Evolutionary conservation across 2,113 vertebrate genomes (phyloP).

Genomic region (Cololabis saira): DNA sequence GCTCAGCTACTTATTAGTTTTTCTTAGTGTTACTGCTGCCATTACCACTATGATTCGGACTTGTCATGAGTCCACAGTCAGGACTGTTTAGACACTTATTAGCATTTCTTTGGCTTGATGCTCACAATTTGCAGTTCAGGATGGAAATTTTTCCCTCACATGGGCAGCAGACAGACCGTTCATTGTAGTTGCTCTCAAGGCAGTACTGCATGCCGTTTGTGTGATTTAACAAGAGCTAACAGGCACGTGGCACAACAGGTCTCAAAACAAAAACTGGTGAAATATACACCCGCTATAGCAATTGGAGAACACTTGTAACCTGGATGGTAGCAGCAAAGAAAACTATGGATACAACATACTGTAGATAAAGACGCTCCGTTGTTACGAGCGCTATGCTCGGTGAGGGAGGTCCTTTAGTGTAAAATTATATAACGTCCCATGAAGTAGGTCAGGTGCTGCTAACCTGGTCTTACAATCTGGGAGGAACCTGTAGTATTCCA

Average conservation of each 20-base stretch:
- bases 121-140: conserved; percentile 33
- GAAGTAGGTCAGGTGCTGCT: no score
- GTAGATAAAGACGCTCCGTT: not conserved
- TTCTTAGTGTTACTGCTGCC: conserved; percentile 17
- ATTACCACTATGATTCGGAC: conserved; percentile 20
- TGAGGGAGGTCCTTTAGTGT: no score
- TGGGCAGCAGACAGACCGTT: conserved; percentile 51
- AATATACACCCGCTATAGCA: conserved; percentile 16
- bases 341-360: not conserved
- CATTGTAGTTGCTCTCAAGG: conserved; percentile 49
- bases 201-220: conserved; percentile 40
- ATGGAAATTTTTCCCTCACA: conserved; percentile 29
- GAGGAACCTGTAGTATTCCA: no score
- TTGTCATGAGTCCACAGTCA: conserved; percentile 16
- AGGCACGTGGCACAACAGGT: conserved; percentile 24
- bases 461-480: no score
- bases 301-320: conserved; percentile 4
- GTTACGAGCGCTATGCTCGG: not conserved
- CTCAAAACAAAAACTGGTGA: conserved; percentile 48
- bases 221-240: conserved; percentile 46
- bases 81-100: conserved; percentile 47
- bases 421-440: no score
- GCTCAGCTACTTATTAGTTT: conserved; percentile 5
- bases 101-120: conserved; percentile 47
- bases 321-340: conserved; percentile 20